phyloP scores from a whole-genome alignment of 2,797 vertebrate genomes.

The Megalops cyprinoides region DNA sequence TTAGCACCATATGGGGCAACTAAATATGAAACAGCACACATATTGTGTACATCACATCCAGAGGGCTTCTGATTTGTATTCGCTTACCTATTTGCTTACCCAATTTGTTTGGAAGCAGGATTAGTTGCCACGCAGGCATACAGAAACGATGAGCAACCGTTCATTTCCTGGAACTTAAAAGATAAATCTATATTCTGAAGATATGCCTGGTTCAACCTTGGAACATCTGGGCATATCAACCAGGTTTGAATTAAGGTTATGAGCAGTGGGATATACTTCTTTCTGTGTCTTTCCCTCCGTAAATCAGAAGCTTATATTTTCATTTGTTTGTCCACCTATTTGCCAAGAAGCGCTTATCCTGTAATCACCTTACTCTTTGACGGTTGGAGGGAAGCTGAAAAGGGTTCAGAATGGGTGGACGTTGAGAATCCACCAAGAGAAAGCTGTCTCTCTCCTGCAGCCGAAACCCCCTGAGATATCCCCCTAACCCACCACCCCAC shows the following conservation, averaged over 20 bases:
- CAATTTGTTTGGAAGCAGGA: too few species aligned
- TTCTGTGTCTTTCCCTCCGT: neutral
- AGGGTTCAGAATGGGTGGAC: neutral
- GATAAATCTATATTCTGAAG: neutral
- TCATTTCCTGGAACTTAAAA: conserved; percentile 3
- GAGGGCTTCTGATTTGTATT: neutral
- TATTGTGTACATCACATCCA: neutral
- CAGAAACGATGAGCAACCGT: neutral
- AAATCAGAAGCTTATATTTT: conserved; percentile 5
- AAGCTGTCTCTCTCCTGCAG: neutral
- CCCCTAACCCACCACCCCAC: neutral
- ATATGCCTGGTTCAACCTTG: neutral
- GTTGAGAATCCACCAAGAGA: neutral
- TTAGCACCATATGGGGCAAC: neutral
- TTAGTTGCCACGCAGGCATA: conserved; percentile 1
- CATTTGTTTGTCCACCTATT: neutral
- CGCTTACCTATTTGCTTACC: neutral
- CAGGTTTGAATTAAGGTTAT: neutral
- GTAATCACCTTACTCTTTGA: neutral
- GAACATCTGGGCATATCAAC: neutral
- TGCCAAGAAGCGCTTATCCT: neutral
- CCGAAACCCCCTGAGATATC: too few species aligned
- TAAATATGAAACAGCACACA: neutral
- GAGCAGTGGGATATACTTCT: neutral
- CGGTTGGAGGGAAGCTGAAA: neutral